A percentile compares a stretch with the other conserved stretches of the same genome.
These are phyloP conservation scores for Octonoba sinensis DNA, from an alignment of 2,888 invertebrate genomes.

Conservation along the genomic window DNA sequence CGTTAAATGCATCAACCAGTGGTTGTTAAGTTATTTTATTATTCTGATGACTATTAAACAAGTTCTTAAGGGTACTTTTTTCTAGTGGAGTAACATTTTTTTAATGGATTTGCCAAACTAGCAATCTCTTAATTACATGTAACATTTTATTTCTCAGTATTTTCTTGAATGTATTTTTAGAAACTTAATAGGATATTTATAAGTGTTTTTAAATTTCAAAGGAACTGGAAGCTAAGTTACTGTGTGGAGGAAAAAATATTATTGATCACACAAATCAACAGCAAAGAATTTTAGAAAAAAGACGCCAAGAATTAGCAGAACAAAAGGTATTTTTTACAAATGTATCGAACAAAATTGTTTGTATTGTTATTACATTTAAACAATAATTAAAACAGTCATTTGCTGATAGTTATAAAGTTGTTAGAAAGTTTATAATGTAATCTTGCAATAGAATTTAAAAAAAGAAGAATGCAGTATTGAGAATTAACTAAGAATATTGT, in stretches of 20 bases:
- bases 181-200: neutral
- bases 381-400: neutral
- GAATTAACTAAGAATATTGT: too few relatives aligned
- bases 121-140: too few relatives aligned
- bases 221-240: conserved; percentile 91
- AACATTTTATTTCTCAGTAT: neutral
- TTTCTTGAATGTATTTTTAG: neutral
- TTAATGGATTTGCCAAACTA: neutral
- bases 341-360: neutral
- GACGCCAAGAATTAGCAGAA: conserved; percentile 88
- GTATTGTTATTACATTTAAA: neutral
- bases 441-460: too few relatives aligned
- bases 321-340: conserved; percentile 76
- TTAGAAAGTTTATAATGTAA: too few relatives aligned
- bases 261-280: conserved; percentile 96
- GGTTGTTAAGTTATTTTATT: too few relatives aligned
- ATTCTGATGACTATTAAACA: too few relatives aligned
- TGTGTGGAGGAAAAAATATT: conserved; percentile 94
- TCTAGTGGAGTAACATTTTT: neutral
- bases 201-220: conserved; percentile 6
- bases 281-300: conserved; percentile 88
- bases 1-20: too few relatives aligned
- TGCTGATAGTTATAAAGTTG: too few relatives aligned
- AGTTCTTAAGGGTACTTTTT: neutral
- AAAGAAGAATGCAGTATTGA: too few relatives aligned